These are phyloP conservation scores for Aspidiotus destructor DNA, from an alignment of 2,888 invertebrate genomes.

Conservation along the genomic window DNA sequence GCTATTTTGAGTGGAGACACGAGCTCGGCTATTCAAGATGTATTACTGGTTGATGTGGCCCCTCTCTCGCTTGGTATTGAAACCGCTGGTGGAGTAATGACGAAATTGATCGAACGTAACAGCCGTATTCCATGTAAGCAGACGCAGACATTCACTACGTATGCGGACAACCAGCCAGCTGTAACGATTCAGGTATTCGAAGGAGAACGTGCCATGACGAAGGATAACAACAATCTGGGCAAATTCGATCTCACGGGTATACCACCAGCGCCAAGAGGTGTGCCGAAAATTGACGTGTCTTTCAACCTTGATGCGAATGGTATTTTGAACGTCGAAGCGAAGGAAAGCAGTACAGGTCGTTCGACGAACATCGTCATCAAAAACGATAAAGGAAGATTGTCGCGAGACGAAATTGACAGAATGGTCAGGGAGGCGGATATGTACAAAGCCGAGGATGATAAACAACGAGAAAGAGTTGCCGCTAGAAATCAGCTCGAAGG, in stretches of 20 bases:
- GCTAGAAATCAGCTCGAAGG: conserved; percentile 45
- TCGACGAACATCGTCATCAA: conserved; percentile 66
- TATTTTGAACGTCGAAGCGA: conserved; percentile 58
- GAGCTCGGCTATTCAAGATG: conserved; percentile 61
- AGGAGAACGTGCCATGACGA: conserved; percentile 76
- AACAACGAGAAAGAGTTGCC: conserved; percentile 50
- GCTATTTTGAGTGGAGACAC: conserved; percentile 58
- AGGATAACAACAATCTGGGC: conserved; percentile 75
- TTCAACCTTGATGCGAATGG: conserved; percentile 89
- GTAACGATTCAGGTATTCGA: conserved; percentile 79
- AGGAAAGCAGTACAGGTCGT: conserved; percentile 57
- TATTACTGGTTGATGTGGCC: conserved; percentile 57
- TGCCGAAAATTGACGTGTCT: conserved; percentile 67
- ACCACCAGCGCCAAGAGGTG: conserved; percentile 68
- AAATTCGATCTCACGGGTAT: conserved; percentile 66
- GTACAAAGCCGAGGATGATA: conserved; percentile 62
- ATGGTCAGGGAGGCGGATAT: conserved; percentile 55
- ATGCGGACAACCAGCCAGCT: conserved; percentile 82
- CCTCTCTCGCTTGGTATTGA: conserved; percentile 56
- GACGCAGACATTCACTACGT: conserved; percentile 70
- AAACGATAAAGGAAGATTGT: conserved; percentile 70
- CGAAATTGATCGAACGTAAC: conserved; percentile 45
- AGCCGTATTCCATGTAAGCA: conserved; percentile 54
- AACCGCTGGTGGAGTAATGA: conserved; percentile 71
- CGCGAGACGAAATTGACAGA: conserved; percentile 53